Percentiles rank a stretch among this genome's conserved stretches.
phyloP scores from a whole-genome alignment of 2,888 invertebrate species.

The Leptinotarsa rubiginosa region DNA sequence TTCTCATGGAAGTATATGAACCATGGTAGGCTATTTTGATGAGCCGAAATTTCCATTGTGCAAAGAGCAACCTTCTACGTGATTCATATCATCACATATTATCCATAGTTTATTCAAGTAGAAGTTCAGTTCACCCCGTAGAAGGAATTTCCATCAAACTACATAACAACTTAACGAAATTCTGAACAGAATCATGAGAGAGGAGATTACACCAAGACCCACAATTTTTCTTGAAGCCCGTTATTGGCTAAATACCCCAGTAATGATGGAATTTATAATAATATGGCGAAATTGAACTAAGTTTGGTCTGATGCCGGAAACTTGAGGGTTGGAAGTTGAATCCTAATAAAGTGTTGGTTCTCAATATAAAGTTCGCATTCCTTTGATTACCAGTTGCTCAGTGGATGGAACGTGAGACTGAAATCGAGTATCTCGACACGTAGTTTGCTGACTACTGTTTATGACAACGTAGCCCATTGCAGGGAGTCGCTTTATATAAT shows the following conservation, averaged over 20 bases:
- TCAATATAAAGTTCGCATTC: conserved; percentile 45
- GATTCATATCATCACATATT: no score
- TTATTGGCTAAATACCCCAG: conserved; percentile 41
- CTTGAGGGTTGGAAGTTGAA: conserved; percentile 43
- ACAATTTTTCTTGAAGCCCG: conserved; percentile 38
- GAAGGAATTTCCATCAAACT: conserved; percentile 28
- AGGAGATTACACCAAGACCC: conserved; percentile 28
- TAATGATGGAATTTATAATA: conserved; percentile 47
- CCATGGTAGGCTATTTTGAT: no score
- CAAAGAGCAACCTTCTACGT: no score
- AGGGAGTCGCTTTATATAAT: conserved; percentile 14
- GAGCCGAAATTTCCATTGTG: no score
- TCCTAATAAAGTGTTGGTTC: conserved; percentile 48
- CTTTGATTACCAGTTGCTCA: conserved; percentile 45
- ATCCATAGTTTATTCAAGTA: neutral
- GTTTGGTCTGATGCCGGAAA: conserved; percentile 41
- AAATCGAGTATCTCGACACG: conserved; percentile 23
- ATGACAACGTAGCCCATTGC: conserved; percentile 30
- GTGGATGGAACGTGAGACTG: conserved; percentile 32
- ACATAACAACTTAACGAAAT: conserved; percentile 32
- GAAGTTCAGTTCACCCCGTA: conserved; percentile 6
- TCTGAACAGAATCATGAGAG: conserved; percentile 23
- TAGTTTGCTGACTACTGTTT: conserved; percentile 31
- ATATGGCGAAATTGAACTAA: conserved; percentile 46
- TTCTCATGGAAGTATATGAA: no score